Evolutionary conservation across 64 coral and sea anemone species (phyloP), one percentile per base, ranked within the genome.

Genomic region (Stylophora pistillata): DNA sequence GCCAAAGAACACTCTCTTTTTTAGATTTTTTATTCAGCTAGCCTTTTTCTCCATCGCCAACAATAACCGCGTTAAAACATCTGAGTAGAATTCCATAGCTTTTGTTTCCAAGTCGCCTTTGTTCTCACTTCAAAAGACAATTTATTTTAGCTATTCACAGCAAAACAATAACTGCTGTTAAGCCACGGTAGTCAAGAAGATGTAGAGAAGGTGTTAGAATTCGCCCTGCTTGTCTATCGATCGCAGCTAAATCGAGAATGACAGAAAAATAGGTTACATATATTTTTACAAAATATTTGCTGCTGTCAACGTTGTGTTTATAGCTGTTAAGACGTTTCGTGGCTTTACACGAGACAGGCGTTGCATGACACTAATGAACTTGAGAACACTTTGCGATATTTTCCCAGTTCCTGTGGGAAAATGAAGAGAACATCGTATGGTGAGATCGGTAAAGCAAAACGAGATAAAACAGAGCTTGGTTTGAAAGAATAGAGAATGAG

Each of bases 401-500:
- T 68, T 41, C 13, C 61, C 27, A 27, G 61, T 84, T 84, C 80
- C 80, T 84, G 80, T 84, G 80, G 80, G 80, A 84, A 84, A 84
- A 84, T 84, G 69, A 20, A 25, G 15, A 84, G 5, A 69, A 70
- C 18, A 41, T 34, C 80, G 80, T 84, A 84, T 84, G 80, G 80
- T 84, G 23, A 68, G 62, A 53, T 68, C 12, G 66, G 9, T 53
- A 53, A 84, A 64, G 34, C 47, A 84, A 69, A 69, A 31, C 34
- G 3, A 53, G 80, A 84, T 84, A 84, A 84, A 37, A 84, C 80
- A 84, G 80, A 69, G n/a, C 30, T 70, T 53, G 54, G 69, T 53
- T 69, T 27, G 34, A 69, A 41, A 70, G 18, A 47, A 10, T 25
- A 0, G 7, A 29, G 34, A 52, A n/a, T n/a, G 37, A 47, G 7